Evolutionary conservation across 1,140 invertebrate species (phyloP).

Genomic region (Tenebrio molitor): DNA sequence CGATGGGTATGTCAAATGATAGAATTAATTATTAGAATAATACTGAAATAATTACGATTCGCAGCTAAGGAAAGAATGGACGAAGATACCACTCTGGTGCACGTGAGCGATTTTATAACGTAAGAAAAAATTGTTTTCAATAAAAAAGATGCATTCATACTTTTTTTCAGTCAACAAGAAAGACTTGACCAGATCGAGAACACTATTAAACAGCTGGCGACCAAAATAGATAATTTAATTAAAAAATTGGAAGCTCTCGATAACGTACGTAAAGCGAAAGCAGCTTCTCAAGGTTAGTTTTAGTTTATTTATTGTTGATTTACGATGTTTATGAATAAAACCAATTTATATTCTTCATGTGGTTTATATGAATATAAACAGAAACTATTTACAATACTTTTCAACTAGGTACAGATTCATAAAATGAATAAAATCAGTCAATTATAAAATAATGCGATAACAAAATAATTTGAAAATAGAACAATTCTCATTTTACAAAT

Average conservation of each 20-base stretch:
- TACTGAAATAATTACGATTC: background rate
- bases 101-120: slow-evolving; percentile 48
- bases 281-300: background rate
- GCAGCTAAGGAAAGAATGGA: slow-evolving; percentile 1
- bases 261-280: slow-evolving; percentile 45
- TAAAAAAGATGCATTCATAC: slow-evolving; percentile 18
- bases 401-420: slow-evolving; percentile 54
- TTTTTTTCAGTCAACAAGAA: slow-evolving; percentile 57
- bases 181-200: slow-evolving; percentile 55
- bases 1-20: slow-evolving; percentile 7
- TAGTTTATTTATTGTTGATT: background rate
- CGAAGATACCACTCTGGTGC: slow-evolving; percentile 13
- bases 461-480: slow-evolving; percentile 40
- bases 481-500: slow-evolving; percentile 48
- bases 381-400: slow-evolving; percentile 58
- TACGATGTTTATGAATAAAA: slow-evolving; percentile 30
- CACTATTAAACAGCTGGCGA: slow-evolving; percentile 47
- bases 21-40: too few species aligned
- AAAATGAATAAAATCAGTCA: slow-evolving; percentile 56
- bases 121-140: slow-evolving; percentile 19
- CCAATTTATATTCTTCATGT: slow-evolving; percentile 3
- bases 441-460: slow-evolving; percentile 47
- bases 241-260: slow-evolving; percentile 51
- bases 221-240: slow-evolving; percentile 51
- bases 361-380: slow-evolving; percentile 56